Evolutionary conservation across 1,140 invertebrate species (phyloP).

Genomic region (Formica exsecta): DNA sequence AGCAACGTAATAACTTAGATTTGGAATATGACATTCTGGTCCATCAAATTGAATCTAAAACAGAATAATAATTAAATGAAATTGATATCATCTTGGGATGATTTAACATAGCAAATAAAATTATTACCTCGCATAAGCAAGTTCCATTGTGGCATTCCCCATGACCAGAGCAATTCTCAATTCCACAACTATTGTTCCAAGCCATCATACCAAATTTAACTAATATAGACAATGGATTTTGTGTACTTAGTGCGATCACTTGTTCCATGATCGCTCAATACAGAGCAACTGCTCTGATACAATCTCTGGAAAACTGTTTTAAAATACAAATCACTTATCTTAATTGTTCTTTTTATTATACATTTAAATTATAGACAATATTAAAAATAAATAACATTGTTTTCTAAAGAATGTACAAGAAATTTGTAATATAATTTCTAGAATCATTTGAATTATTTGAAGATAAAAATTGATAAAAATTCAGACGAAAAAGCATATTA

Average conservation of each 20-base stretch:
- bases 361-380: background rate
- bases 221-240: constrained; percentile 86
- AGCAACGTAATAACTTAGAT: constrained; percentile 90
- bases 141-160: constrained; percentile 96
- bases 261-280: constrained; percentile 83
- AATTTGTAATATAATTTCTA: background rate
- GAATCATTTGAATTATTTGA: background rate
- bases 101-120: background rate
- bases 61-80: constrained; percentile 30
- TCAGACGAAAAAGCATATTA: background rate
- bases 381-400: no score
- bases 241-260: constrained; percentile 84
- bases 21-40: constrained; percentile 88
- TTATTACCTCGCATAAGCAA: constrained; percentile 94
- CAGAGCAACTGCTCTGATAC: constrained; percentile 77
- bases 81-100: background rate
- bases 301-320: constrained; percentile 75
- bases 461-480: background rate
- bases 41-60: constrained; percentile 91
- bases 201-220: constrained; percentile 86
- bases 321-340: constrained; percentile 41
- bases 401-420: background rate
- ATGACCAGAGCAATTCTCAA: constrained; percentile 92
- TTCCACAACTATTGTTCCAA: constrained; percentile 85
- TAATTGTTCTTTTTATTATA: background rate